These are phyloP conservation scores for Ramphastos sulfuratus DNA, from an alignment of 2,113 vertebrate genomes.

Conservation along the genomic window DNA sequence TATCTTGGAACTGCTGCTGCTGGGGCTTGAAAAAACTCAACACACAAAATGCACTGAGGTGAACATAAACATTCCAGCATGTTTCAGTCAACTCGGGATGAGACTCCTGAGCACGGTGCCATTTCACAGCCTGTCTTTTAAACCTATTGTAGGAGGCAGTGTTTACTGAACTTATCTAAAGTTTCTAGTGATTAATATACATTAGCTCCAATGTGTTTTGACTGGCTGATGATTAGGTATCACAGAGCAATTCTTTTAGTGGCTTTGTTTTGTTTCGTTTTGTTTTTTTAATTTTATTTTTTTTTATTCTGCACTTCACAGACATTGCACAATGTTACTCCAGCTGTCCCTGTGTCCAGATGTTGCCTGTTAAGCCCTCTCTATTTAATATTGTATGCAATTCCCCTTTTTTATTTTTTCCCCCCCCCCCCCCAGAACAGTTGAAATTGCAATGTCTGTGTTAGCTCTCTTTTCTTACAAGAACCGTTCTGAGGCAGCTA, in stretches of 20 bases:
- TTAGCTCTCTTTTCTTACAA: conserved; percentile 56
- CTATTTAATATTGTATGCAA: conserved; percentile 70
- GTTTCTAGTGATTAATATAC: conserved; percentile 57
- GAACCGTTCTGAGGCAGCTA: conserved; percentile 32
- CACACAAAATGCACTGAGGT: conserved; percentile 23
- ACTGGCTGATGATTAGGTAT: conserved; percentile 59
- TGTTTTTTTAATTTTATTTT: neutral
- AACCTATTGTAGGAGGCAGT: neutral
- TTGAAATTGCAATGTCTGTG: conserved; percentile 21
- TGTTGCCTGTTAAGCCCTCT: conserved; percentile 74
- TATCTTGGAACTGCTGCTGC: conserved; percentile 49
- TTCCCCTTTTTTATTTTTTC: conserved; percentile 45
- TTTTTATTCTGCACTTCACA: conserved; percentile 36
- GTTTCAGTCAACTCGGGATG: conserved; percentile 35
- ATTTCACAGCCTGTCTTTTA: conserved; percentile 8
- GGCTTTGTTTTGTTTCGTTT: neutral
- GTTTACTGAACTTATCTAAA: conserved; percentile 51
- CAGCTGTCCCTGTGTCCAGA: conserved; percentile 75
- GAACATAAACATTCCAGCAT: conserved; percentile 51
- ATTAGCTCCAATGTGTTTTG: neutral
- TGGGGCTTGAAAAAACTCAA: conserved; percentile 30
- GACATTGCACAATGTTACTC: conserved; percentile 64
- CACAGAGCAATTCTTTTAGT: conserved; percentile 13
- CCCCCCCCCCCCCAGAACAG: neutral
- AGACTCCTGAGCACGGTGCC: neutral